A percentile compares a stretch with the other conserved stretches of the same genome.
These are phyloP conservation scores for Aphelenchoides besseyi DNA, from an alignment of 1,140 invertebrate genomes.

Conservation along the genomic window DNA sequence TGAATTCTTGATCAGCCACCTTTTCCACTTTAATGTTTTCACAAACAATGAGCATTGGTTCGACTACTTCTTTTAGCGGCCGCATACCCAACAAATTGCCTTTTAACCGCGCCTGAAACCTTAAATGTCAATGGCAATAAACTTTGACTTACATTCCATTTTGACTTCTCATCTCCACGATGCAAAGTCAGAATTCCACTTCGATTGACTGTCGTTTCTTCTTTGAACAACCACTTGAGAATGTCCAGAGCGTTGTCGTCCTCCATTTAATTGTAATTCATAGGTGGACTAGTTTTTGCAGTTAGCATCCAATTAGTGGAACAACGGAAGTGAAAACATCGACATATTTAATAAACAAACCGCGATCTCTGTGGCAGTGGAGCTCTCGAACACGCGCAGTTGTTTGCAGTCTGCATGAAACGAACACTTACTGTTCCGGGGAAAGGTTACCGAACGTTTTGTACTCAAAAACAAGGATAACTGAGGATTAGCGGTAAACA, in stretches of 20 bases:
- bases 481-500: no score
- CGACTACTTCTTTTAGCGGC: conserved; percentile 39
- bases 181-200: conserved; percentile 24
- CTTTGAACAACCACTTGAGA: conserved; percentile 41
- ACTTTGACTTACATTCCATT: conserved; percentile 28
- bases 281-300: neutral
- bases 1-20: conserved; percentile 13
- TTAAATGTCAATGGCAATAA: neutral
- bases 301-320: neutral
- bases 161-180: conserved; percentile 14
- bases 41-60: conserved; percentile 50
- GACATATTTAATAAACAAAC: no score
- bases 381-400: neutral
- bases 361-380: no score
- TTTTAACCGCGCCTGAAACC: conserved; percentile 48
- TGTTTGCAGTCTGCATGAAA: conserved; percentile 2
- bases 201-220: conserved; percentile 32
- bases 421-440: no score
- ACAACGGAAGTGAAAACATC: neutral
- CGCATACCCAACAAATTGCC: conserved; percentile 47
- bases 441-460: no score
- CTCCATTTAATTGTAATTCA: conserved; percentile 24
- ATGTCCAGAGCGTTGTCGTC: conserved; percentile 41
- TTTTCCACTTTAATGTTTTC: conserved; percentile 43
- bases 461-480: no score